These are phyloP conservation scores for Semicossyphus pulcher DNA, from an alignment of 2,113 vertebrate genomes.

Conservation along the genomic window DNA sequence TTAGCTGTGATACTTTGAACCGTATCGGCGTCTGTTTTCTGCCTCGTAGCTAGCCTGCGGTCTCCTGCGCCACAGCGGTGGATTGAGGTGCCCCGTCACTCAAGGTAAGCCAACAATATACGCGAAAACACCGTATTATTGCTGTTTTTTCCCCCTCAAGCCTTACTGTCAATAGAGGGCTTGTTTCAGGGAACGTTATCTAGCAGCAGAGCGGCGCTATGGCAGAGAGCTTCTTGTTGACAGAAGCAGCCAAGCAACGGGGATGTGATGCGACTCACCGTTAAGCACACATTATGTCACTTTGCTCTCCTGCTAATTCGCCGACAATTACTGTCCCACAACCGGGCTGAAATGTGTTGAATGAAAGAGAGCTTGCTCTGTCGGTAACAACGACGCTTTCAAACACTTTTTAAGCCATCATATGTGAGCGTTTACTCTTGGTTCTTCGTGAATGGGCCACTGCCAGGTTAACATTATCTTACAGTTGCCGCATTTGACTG, in stretches of 20 bases:
- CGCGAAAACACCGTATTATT: background rate
- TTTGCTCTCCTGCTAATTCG: background rate
- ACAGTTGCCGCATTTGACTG: constrained; percentile 59
- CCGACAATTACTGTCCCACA: too few relatives aligned
- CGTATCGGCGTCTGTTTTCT: constrained; percentile 51
- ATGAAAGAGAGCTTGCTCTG: background rate
- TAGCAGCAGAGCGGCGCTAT: constrained; percentile 43
- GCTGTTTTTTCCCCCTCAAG: background rate
- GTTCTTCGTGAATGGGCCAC: constrained; percentile 33
- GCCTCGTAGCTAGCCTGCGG: constrained; percentile 48
- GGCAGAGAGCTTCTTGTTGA: constrained; percentile 70
- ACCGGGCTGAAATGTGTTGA: background rate
- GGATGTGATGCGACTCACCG: constrained; percentile 60
- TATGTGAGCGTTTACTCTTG: constrained; percentile 19
- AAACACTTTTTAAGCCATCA: constrained; percentile 3
- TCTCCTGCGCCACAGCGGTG: constrained; percentile 39
- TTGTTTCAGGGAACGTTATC: constrained; percentile 28
- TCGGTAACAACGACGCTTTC: too few relatives aligned
- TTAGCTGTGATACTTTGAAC: constrained; percentile 69
- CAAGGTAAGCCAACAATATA: constrained; percentile 57
- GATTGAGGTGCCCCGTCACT: constrained; percentile 35
- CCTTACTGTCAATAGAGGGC: constrained; percentile 13
- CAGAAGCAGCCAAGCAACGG: constrained; percentile 75
- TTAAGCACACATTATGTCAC: constrained; percentile 28
- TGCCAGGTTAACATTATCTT: constrained; percentile 24